Evolutionary conservation across 2,113 vertebrate genomes (phyloP), one percentile per base, ranked within the genome.

Genomic region (Taxidea taxus): DNA sequence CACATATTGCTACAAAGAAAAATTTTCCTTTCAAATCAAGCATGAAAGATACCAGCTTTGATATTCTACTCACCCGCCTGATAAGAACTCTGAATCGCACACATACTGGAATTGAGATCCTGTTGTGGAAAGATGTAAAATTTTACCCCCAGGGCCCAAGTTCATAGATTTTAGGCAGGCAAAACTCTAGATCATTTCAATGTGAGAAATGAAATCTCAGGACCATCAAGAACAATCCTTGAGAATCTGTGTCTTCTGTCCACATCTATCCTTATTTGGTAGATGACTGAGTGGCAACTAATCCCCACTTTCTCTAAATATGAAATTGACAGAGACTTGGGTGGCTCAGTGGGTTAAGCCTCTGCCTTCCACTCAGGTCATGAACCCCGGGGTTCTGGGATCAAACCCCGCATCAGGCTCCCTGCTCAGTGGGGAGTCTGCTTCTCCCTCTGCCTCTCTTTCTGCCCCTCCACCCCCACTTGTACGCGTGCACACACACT

Each of bases 1-100:
- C 95, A 98, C 81, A 93, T 58, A 96, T 49, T 96, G 96, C 97
- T 94, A 97, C 60, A 96, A 97, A 97, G 95, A 90, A 98, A 94
- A 92, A 68, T 60, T 77, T 97, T 95, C 87, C 90, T 97, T 97
- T 96, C 95, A 97, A 96, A 97, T 96, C 97, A 97, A 95, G 94
- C 88, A 58, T 95, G 96, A 97, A 94, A 97, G 97, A 96, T 93
- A 96, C 94, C 34, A 75, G 88, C 95, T 98, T 95, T 97, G 97
- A 98, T 97, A 97, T 60, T 88, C 87, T 78, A 49, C 94, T 96
- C 54, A 62, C 37, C 11, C 85, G 49, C 44, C 92, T 93, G 96
- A 95, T 92, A 97, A 92, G 95, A 96, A 95, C 90, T 94, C 85
- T 86, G 84, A 92, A 75, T 39, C 1, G 1, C 49, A 92, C 47